phyloP scores from a whole-genome alignment of 2,113 vertebrate genomes.

The Beaufortia kweichowensis region DNA sequence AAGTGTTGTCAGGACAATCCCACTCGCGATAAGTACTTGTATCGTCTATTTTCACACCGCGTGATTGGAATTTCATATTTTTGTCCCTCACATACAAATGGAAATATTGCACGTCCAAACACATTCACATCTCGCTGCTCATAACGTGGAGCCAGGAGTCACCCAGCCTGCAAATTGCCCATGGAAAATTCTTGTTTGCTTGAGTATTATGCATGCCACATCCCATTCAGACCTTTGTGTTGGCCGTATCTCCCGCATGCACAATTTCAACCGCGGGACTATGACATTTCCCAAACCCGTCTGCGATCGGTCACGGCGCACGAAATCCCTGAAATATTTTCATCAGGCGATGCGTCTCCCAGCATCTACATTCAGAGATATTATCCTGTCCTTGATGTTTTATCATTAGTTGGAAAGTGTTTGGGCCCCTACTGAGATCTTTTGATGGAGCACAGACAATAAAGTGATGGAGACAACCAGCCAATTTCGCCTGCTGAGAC shows the following conservation, averaged over 20 bases:
- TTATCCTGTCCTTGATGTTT: slow-evolving; percentile 77
- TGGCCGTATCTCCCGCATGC: slow-evolving; percentile 73
- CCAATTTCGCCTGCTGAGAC: slow-evolving; percentile 75
- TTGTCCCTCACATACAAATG: slow-evolving; percentile 62
- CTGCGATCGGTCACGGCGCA: slow-evolving; percentile 69
- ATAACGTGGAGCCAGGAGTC: slow-evolving; percentile 71
- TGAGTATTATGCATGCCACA: slow-evolving; percentile 79
- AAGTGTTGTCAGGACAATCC: slow-evolving; percentile 43
- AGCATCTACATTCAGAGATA: slow-evolving; percentile 59
- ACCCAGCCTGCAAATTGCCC: slow-evolving; percentile 77
- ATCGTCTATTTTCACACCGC: slow-evolving; percentile 67
- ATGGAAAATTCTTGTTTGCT: slow-evolving; percentile 76
- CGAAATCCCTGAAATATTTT: slow-evolving; percentile 69
- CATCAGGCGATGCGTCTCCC: slow-evolving; percentile 61
- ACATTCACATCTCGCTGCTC: slow-evolving; percentile 69
- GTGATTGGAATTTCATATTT: slow-evolving; percentile 67
- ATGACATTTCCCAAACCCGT: slow-evolving; percentile 77
- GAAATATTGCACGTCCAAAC: slow-evolving; percentile 68
- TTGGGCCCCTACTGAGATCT: slow-evolving; percentile 76
- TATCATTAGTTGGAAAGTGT: slow-evolving; percentile 80
- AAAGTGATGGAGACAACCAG: slow-evolving; percentile 75
- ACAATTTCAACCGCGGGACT: slow-evolving; percentile 71
- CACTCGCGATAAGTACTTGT: slow-evolving; percentile 20
- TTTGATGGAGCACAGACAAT: slow-evolving; percentile 80
- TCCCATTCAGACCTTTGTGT: slow-evolving; percentile 75